phyloP scores from a whole-genome alignment of 2,888 invertebrate species.

The Caenorhabditis afra region DNA sequence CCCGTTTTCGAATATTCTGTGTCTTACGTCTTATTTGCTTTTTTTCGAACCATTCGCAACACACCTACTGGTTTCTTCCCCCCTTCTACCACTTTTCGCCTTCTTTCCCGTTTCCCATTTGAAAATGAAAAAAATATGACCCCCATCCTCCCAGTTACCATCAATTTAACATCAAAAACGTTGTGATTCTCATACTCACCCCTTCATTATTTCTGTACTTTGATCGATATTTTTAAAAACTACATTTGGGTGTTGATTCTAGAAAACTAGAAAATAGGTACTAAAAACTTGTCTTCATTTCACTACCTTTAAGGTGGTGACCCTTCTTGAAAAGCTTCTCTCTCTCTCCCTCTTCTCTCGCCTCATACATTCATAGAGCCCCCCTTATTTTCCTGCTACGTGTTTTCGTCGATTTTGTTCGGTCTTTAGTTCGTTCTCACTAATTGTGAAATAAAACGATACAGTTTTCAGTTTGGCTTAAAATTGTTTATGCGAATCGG shows the following conservation, averaged over 20 bases:
- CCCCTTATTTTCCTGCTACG: slow-evolving; percentile 12
- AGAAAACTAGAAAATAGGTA: no score
- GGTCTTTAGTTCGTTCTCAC: slow-evolving; percentile 17
- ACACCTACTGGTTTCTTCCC: slow-evolving; percentile 4
- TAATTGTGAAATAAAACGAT: slow-evolving; percentile 8
- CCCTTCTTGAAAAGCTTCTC: no score
- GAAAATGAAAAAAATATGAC: no score
- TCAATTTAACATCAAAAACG: slow-evolving; percentile 12
- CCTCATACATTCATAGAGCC: neutral
- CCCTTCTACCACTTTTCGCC: no score
- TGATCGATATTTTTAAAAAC: no score
- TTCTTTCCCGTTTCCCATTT: no score
- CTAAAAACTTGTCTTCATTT: no score
- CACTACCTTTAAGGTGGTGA: no score
- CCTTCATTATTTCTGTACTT: no score
- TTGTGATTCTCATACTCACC: slow-evolving; percentile 14
- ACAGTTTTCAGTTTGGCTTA: neutral
- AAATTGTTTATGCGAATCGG: neutral
- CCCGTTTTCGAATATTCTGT: no score
- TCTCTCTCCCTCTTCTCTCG: neutral
- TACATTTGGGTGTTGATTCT: slow-evolving; percentile 1
- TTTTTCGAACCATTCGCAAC: neutral
- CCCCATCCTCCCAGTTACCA: slow-evolving; percentile 16
- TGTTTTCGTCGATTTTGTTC: slow-evolving; percentile 1
- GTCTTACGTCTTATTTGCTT: neutral